These are phyloP conservation scores for Zygaena filipendulae DNA, from an alignment of 2,888 invertebrate genomes.

Conservation along the genomic window DNA sequence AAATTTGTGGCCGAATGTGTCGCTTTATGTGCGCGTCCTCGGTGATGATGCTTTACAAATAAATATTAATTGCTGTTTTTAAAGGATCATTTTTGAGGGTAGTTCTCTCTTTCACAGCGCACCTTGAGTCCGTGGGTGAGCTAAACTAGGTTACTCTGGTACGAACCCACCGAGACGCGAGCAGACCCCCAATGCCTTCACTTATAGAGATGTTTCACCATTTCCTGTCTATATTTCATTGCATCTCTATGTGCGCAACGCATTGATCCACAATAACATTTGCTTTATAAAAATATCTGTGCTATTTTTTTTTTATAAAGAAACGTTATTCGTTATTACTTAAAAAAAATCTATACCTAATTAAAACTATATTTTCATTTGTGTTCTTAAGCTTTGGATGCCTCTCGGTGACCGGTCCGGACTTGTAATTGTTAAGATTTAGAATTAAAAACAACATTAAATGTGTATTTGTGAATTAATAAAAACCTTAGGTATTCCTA, in stretches of 20 bases:
- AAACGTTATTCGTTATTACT: not conserved
- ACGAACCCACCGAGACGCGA: slow-evolving; percentile 30
- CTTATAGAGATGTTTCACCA: slow-evolving; percentile 24
- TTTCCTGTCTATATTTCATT: slow-evolving; percentile 27
- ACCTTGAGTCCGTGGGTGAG: slow-evolving; percentile 44
- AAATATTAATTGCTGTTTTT: too few species aligned
- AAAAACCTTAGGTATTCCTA: slow-evolving; percentile 34
- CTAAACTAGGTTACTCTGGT: slow-evolving; percentile 28
- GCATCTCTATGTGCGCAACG: slow-evolving; percentile 21
- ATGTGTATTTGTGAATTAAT: slow-evolving; percentile 68
- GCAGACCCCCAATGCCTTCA: slow-evolving; percentile 23
- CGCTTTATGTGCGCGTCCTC: too few species aligned
- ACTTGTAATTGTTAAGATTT: slow-evolving; percentile 43
- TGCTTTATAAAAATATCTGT: not conserved
- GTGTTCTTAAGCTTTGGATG: slow-evolving; percentile 15
- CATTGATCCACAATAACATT: slow-evolving; percentile 19
- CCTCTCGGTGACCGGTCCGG: slow-evolving; percentile 37
- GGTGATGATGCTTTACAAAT: too few species aligned
- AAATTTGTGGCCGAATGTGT: slow-evolving; percentile 48
- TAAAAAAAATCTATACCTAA: too few species aligned
- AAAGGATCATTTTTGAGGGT: too few species aligned
- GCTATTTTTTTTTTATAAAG: not conserved
- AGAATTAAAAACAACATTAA: slow-evolving; percentile 59
- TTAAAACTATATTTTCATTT: too few species aligned
- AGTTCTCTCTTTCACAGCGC: too few species aligned